Base-by-base conservation (phyloP, 2,113 vertebrate genomes). In the Lepisosteus osseus region DNA sequence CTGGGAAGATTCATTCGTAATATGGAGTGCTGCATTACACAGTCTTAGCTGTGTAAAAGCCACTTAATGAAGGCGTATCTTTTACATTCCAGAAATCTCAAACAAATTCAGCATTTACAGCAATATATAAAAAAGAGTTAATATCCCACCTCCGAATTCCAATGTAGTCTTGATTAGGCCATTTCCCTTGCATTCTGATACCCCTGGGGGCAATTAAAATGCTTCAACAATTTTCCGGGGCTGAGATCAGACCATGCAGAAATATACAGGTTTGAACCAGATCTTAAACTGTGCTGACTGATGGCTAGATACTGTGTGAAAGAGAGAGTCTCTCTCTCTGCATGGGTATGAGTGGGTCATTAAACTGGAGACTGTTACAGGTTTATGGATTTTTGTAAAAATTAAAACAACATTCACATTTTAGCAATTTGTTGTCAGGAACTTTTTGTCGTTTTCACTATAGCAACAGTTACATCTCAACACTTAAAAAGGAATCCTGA, bases 181-280 rank as follows among this genome's bases (percentile, higher is more conserved):
- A 68, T 29, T 54, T 8, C 66, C 54, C 7, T 59, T n/a, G 14
- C 14, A 13, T 55, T 29, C 3, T 11, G 67, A 71, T 54, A 63
- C 68, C 72, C 0, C 14, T 73, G 75, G 74, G 56, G 63, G 15
- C 59, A 67, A 69, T 9, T 56, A 61, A 43, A 71, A 80, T 71
- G 78, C 69, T 67, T 76, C 74, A 75, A 72, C 72, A 77, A 63
- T 70, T 66, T 29, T 65, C 65, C 54, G 72, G 72, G 54, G 70
- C 66, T 72, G 69, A 71, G 74, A 77, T 72, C 77, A 79, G 67
- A 76, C 61, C 77, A 84, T 72, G 77, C 76, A 66, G 0, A 78
- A 80, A 75, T 83, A 80, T 61, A 78, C 84, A 87, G 86, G 82
- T 84, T 86, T 68, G 69, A 89, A 78, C 84, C 79, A 86, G 77